phyloP scores from a whole-genome alignment of 1,140 invertebrate species.

The Probaryconus sp. region DNA sequence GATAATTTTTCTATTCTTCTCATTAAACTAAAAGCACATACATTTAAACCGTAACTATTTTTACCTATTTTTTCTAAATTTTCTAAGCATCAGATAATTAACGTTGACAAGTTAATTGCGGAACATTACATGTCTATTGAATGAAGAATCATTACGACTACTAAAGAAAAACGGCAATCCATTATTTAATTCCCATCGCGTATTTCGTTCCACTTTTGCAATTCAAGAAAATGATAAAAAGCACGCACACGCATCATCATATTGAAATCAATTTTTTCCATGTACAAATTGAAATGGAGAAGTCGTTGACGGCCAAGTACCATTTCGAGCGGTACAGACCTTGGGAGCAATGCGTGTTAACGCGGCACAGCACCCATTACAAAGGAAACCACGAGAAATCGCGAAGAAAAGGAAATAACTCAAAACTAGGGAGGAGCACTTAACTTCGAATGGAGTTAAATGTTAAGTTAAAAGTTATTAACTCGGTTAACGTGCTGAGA shows the following conservation, averaged over 20 bases:
- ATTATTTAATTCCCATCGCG: slow-evolving; percentile 7
- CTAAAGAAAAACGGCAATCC: background rate
- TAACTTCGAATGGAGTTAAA: too few species aligned
- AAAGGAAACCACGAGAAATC: slow-evolving; percentile 24
- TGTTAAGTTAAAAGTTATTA: too few species aligned
- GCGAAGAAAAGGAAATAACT: slow-evolving; percentile 12
- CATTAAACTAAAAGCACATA: too few species aligned
- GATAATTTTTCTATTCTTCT: too few species aligned
- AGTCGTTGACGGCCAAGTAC: slow-evolving; percentile 34
- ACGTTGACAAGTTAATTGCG: slow-evolving; percentile 31
- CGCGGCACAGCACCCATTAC: slow-evolving; percentile 47
- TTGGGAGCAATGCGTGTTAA: slow-evolving; percentile 44
- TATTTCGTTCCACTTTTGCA: background rate
- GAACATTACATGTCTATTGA: slow-evolving; percentile 15
- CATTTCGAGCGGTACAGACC: slow-evolving; percentile 33
- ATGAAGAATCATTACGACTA: background rate
- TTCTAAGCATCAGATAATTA: slow-evolving; percentile 21
- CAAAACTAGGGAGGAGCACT: too few species aligned
- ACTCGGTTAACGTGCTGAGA: too few species aligned
- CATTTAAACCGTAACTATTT: slow-evolving; percentile 4
- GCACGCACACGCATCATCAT: slow-evolving; percentile 41
- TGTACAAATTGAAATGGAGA: slow-evolving; percentile 29
- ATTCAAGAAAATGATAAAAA: slow-evolving; percentile 30
- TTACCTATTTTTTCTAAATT: slow-evolving; percentile 24
- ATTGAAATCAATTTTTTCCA: slow-evolving; percentile 43